Evolutionary conservation across 92 coral and sea anemone species (phyloP), one percentile per base, ranked within the genome.

Genomic region (Epizoanthus ramosus): DNA sequence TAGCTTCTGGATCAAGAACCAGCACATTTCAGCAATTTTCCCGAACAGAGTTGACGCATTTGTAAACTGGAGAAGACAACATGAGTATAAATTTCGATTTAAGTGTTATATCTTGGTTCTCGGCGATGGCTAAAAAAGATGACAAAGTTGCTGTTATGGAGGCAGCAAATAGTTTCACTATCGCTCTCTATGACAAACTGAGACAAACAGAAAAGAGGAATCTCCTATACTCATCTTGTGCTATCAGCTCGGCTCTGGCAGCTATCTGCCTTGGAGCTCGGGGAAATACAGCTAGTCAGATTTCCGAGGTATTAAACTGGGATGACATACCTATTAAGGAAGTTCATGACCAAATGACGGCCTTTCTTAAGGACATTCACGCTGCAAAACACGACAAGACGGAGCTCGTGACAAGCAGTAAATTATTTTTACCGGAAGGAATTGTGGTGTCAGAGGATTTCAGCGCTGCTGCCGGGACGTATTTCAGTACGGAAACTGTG

Each of bases 361-460:
- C 33, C 23, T 77, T 61, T 61, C 71, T 77, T 43, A 43, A 65
- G 15, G 71, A 43, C 13, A 43, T 77, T 59, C 82, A 77, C 7
- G 19, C 25, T 77, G 2, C 70, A 77, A 60, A 75, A 68, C 23
- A 39, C 68, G 4, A 61, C 57, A 58, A 58, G 19, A 79, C 43
- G 5, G 83, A 79, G 54, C 83, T 79, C n/a, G 41, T 9, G 18
- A 19, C 37, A 35, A 56, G 57, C 54, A 79, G 45, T 19, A 77
- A 84, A 23, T 17, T 85, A 61, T 85, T 73, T 50, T 63, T 76
- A 67, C 88, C 79, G 64, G 50, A 66, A 68, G 85, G 72, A 58
- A 67, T 57, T 8, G 19, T 57, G 0, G 21, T 79, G 16, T 68
- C 83, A 33, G 70, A 75, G 80, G 71, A 77, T 19, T 85, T 77